Conservation (phyloP, 2,888 invertebrate species). For the Doris montereyensis region DNA sequence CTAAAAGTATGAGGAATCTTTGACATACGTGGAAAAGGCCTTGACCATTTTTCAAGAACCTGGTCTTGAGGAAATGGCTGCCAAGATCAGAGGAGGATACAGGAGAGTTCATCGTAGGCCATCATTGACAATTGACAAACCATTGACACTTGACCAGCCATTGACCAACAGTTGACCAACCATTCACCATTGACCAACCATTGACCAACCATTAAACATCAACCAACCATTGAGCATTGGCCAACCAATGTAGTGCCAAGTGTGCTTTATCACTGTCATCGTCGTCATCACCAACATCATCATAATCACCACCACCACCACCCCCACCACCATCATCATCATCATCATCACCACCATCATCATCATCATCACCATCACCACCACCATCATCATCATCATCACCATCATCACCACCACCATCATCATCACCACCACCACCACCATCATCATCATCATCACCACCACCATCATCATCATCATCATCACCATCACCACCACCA, state of each 20-base stretch:
- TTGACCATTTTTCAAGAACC: slow-evolving; percentile 55
- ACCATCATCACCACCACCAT: background rate
- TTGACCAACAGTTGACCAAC: too few species aligned
- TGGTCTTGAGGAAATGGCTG: slow-evolving; percentile 49
- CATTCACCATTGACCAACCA: too few species aligned
- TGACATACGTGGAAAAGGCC: slow-evolving; percentile 53
- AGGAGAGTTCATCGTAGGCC: too few species aligned
- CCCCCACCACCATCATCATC: too few species aligned
- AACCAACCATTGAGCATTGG: background rate
- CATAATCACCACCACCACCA: too few species aligned
- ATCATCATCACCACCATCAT: slow-evolving; percentile 4
- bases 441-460: background rate
- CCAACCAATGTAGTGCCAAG: background rate
- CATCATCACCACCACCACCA: background rate
- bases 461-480: too few species aligned
- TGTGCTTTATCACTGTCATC: too few species aligned
- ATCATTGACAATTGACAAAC: too few species aligned
- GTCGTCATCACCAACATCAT: too few species aligned
- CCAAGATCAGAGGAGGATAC: slow-evolving; percentile 49
- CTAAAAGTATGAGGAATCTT: slow-evolving; percentile 52
- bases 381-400: background rate
- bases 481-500: background rate
- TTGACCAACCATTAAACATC: too few species aligned
- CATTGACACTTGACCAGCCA: too few species aligned
- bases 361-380: background rate